phyloP scores from a whole-genome alignment of 2,113 vertebrate species.

The Daphoenositta chrysoptera region DNA sequence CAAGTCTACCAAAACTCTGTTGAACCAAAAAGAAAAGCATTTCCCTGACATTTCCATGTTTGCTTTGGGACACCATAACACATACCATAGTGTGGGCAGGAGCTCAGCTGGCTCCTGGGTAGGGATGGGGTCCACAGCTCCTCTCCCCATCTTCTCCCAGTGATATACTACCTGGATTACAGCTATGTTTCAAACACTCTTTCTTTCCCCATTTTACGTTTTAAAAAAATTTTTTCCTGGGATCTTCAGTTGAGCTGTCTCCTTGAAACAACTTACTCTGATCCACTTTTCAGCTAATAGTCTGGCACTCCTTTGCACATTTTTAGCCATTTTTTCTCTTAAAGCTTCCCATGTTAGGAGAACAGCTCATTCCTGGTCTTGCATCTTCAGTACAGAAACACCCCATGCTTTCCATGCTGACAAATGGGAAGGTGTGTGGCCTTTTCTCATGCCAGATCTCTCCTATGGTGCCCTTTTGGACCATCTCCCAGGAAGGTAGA shows the following conservation, averaged over 20 bases:
- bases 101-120: neutral
- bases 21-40: neutral
- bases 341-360: neutral
- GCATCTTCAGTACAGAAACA: neutral
- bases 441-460: neutral
- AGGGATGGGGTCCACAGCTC: neutral
- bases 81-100: neutral
- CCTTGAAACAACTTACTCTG: neutral
- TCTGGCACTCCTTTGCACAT: neutral
- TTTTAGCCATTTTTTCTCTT: neutral
- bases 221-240: neutral
- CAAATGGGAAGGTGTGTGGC: neutral
- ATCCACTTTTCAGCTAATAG: neutral
- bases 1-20: neutral
- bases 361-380: neutral
- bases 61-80: neutral
- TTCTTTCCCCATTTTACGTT: neutral
- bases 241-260: neutral
- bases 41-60: neutral
- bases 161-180: neutral
- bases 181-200: neutral
- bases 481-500: neutral
- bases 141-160: neutral
- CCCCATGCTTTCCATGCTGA: neutral
- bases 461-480: neutral